phyloP scores from a whole-genome alignment of 2,888 invertebrate genomes.

The Spodoptera littoralis region DNA sequence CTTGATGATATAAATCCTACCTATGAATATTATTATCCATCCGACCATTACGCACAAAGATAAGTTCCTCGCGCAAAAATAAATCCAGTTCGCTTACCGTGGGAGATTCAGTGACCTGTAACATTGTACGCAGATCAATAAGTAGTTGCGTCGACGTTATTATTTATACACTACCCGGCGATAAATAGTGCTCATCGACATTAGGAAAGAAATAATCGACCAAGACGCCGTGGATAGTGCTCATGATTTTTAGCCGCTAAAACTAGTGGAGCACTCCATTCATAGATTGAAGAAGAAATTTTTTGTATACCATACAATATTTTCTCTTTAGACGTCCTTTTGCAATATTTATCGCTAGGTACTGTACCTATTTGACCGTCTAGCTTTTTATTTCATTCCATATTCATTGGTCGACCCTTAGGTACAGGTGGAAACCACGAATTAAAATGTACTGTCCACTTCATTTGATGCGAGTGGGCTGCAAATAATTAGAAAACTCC shows the following conservation, averaged over 20 bases:
- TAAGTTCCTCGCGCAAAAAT: slow-evolving; percentile 42
- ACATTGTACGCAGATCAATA: slow-evolving; percentile 45
- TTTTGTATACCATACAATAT: too few relatives aligned
- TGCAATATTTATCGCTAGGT: background rate
- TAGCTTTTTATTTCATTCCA: slow-evolving; percentile 40
- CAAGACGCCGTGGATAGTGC: too few relatives aligned
- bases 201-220: too few relatives aligned
- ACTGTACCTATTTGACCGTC: slow-evolving; percentile 23
- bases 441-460: slow-evolving; percentile 64
- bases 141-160: slow-evolving; percentile 33
- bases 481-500: slow-evolving; percentile 65
- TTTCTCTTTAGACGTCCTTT: too few relatives aligned
- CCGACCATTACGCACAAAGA: slow-evolving; percentile 38
- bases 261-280: too few relatives aligned
- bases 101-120: slow-evolving; percentile 51
- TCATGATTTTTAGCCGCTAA: too few relatives aligned
- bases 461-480: slow-evolving; percentile 55
- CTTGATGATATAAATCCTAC: slow-evolving; percentile 26
- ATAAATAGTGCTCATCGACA: too few relatives aligned
- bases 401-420: slow-evolving; percentile 58
- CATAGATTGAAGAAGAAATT: too few relatives aligned
- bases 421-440: slow-evolving; percentile 52
- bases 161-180: slow-evolving; percentile 28
- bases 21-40: slow-evolving; percentile 26
- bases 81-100: slow-evolving; percentile 47